Conservation (phyloP, 2,888 invertebrate species). For the Belgica antarctica region DNA sequence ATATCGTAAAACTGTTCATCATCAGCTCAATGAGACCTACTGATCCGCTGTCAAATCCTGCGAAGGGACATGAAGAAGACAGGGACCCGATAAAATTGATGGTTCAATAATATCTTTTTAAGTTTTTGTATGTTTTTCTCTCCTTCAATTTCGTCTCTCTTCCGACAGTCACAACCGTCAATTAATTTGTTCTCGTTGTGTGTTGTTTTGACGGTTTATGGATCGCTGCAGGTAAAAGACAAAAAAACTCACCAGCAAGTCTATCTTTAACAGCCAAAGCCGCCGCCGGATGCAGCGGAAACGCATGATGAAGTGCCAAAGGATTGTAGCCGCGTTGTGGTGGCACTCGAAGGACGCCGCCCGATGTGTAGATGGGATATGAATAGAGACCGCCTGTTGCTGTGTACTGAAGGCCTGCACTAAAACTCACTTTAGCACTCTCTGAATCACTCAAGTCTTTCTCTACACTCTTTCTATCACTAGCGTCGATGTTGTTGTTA, state of each 20-base stretch:
- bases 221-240: slow-evolving; percentile 31
- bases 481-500: slow-evolving; percentile 52
- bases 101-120: slow-evolving; percentile 40
- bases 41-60: background rate
- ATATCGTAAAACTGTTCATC: slow-evolving; percentile 41
- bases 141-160: background rate
- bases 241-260: slow-evolving; percentile 67
- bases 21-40: slow-evolving; percentile 23
- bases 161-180: slow-evolving; percentile 13
- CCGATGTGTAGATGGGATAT: slow-evolving; percentile 58
- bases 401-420: slow-evolving; percentile 53
- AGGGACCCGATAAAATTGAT: slow-evolving; percentile 25
- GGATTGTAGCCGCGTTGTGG: slow-evolving; percentile 61
- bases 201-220: background rate
- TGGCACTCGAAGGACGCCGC: slow-evolving; percentile 77
- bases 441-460: slow-evolving; percentile 54
- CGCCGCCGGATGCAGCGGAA: slow-evolving; percentile 61
- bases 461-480: slow-evolving; percentile 49
- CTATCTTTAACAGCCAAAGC: slow-evolving; percentile 80
- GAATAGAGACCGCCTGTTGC: slow-evolving; percentile 53
- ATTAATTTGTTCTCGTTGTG: slow-evolving; percentile 27
- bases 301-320: slow-evolving; percentile 53
- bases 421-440: slow-evolving; percentile 49
- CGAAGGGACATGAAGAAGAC: background rate
- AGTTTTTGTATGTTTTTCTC: slow-evolving; percentile 28